Evolutionary conservation across 2,888 invertebrate species (phyloP).

Genomic region (Heliconius charithonia): DNA sequence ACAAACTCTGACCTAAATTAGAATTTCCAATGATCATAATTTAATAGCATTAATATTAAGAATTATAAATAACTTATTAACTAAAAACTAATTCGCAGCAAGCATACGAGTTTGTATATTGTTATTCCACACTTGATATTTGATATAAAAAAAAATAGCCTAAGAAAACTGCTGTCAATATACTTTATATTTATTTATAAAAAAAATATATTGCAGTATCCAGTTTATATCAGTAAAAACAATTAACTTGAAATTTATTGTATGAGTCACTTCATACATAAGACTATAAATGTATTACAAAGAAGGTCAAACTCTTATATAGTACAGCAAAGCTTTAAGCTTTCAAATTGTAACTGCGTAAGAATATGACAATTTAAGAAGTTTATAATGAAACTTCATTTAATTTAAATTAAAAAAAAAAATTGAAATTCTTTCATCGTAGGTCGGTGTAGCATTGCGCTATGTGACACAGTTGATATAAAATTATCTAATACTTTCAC

Average conservation of each 20-base stretch:
- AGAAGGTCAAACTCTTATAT: slow-evolving; percentile 23
- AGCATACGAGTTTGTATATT: not conserved
- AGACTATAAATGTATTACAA: not conserved
- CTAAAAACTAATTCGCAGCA: no score
- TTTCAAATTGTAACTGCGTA: not conserved
- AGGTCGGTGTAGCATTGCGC: not conserved
- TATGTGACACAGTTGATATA: not conserved
- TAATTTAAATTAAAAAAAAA: not conserved
- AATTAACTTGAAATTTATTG: slow-evolving; percentile 4
- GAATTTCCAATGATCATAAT: no score
- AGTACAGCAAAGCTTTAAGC: not conserved
- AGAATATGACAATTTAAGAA: not conserved
- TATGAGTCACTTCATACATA: slow-evolving; percentile 21
- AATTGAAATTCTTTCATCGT: not conserved
- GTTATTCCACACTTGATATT: not conserved
- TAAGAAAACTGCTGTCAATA: not conserved
- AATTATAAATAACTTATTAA: not conserved
- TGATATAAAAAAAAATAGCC: not conserved
- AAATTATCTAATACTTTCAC: not conserved
- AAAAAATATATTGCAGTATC: no score
- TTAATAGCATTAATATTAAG: not conserved
- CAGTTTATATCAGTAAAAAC: slow-evolving; percentile 4
- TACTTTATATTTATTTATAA: not conserved
- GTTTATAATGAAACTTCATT: not conserved
- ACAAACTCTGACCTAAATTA: no score